Evolutionary conservation across 2,113 vertebrate genomes (phyloP).

Genomic region (Phrynosoma platyrhinos): DNA sequence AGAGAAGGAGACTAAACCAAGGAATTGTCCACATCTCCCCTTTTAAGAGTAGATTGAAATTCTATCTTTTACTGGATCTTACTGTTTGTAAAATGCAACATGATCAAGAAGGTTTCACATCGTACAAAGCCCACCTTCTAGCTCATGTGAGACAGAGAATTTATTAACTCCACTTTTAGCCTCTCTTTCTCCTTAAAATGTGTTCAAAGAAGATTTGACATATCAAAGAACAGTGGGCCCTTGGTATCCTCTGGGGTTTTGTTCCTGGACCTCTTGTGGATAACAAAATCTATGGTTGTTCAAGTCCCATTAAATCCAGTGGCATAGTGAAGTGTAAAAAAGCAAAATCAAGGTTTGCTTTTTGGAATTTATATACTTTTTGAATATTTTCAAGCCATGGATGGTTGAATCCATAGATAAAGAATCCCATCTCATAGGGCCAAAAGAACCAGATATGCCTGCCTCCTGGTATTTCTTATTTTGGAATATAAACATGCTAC

Average conservation of each 20-base stretch:
- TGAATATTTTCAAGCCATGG: too few relatives aligned
- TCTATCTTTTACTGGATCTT: slow-evolving; percentile 1
- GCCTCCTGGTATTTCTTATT: not conserved
- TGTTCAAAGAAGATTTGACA: not conserved
- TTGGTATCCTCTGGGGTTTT: too few relatives aligned
- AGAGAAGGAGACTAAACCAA: slow-evolving; percentile 3
- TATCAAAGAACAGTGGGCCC: not conserved
- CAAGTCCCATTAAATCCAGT: too few relatives aligned
- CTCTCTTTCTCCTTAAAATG: not conserved
- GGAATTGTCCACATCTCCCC: not conserved
- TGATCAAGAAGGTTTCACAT: slow-evolving; percentile 4
- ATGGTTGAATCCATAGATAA: too few relatives aligned
- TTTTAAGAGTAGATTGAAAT: slow-evolving; percentile 11
- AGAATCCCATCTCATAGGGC: not conserved
- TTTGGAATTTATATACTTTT: too few relatives aligned
- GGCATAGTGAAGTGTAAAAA: too few relatives aligned
- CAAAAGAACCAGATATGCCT: not conserved
- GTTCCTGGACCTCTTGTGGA: too few relatives aligned
- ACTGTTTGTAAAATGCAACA: slow-evolving; percentile 1
- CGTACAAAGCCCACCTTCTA: not conserved
- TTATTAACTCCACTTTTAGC: not conserved
- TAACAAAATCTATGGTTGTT: too few relatives aligned
- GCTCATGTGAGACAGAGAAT: not conserved
- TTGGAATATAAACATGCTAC: not conserved
- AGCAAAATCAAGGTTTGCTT: too few relatives aligned